Evolutionary conservation across 2,888 invertebrate genomes (phyloP).

Genomic region (Osmoderma eremita): DNA sequence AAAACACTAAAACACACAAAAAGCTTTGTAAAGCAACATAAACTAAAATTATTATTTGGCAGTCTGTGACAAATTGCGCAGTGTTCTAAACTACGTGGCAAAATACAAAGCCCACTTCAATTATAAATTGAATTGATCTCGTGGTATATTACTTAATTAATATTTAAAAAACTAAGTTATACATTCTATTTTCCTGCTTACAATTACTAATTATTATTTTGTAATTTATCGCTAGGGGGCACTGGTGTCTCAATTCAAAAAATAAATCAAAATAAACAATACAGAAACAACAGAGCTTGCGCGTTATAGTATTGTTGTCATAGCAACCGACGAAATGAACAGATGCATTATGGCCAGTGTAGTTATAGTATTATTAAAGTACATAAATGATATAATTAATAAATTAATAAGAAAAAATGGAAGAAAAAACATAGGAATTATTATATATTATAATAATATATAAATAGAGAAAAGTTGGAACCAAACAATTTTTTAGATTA

Average conservation of each 20-base stretch:
- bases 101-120: too few relatives aligned
- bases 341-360: constrained; percentile 72
- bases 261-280: background rate
- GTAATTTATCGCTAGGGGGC: too few relatives aligned
- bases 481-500: constrained; percentile 61
- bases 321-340: constrained; percentile 54
- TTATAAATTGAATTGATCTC: too few relatives aligned
- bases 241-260: constrained; percentile 10
- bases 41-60: too few relatives aligned
- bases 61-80: too few relatives aligned
- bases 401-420: constrained; percentile 44
- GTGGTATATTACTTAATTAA: too few relatives aligned
- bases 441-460: constrained; percentile 24
- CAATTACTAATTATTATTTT: too few relatives aligned
- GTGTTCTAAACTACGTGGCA: too few relatives aligned
- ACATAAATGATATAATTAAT: constrained; percentile 51
- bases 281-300: background rate
- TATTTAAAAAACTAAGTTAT: too few relatives aligned
- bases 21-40: too few relatives aligned
- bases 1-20: too few relatives aligned
- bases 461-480: constrained; percentile 61
- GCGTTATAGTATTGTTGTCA: constrained; percentile 4
- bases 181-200: too few relatives aligned
- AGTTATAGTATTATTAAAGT: constrained; percentile 72
- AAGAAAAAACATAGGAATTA: constrained; percentile 36